These are phyloP conservation scores for Encarsia formosa DNA, from an alignment of 2,888 invertebrate species.

Conservation along the genomic window DNA sequence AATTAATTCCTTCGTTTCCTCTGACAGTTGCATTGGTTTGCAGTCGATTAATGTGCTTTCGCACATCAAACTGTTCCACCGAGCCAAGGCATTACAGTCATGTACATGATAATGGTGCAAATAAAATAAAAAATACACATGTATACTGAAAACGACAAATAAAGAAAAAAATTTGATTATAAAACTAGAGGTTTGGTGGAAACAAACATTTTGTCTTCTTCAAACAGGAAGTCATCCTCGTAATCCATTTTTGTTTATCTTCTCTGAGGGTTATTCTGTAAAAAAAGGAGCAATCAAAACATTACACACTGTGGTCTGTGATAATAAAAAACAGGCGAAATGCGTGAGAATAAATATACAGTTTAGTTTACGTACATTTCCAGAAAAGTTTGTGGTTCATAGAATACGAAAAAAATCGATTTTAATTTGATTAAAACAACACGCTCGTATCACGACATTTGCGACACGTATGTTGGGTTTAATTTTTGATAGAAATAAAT, in stretches of 20 bases:
- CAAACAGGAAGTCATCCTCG: constrained; percentile 49
- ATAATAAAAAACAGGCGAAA: too few relatives aligned
- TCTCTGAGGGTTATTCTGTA: too few relatives aligned
- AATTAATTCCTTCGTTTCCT: constrained; percentile 8
- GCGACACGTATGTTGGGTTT: too few relatives aligned
- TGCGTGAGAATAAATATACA: too few relatives aligned
- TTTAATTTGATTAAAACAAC: too few relatives aligned
- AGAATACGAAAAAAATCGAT: too few relatives aligned
- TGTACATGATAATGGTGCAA: constrained; percentile 28
- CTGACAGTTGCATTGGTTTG: constrained; percentile 14
- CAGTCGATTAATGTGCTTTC: constrained; percentile 24
- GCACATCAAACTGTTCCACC: constrained; percentile 37
- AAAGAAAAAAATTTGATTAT: constrained; percentile 26
- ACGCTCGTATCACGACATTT: too few relatives aligned
- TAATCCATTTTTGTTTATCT: constrained; percentile 38
- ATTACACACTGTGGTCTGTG: too few relatives aligned
- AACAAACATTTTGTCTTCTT: constrained; percentile 51
- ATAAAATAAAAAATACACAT: constrained; percentile 32
- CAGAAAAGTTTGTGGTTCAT: too few relatives aligned
- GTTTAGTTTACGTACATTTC: too few relatives aligned
- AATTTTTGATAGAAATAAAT: too few relatives aligned
- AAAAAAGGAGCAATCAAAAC: too few relatives aligned
- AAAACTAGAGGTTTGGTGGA: constrained; percentile 16
- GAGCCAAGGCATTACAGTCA: constrained; percentile 36
- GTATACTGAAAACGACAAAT: constrained; percentile 25